Conservation (phyloP, 2,113 vertebrate genomes). For the Sapajus apella region DNA sequence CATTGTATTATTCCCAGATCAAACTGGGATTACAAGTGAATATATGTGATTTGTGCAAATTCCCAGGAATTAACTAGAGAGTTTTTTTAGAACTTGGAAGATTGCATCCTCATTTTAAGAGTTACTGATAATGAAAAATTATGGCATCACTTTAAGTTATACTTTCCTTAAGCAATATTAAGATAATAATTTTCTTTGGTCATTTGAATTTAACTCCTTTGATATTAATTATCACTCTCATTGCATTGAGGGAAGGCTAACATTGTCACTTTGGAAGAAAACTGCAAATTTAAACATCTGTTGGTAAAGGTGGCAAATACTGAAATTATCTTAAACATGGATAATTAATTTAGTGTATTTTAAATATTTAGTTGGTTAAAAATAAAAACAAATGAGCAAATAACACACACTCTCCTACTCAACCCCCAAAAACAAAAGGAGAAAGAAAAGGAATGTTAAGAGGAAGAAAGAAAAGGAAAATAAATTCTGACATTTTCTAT, state of each 20-base stretch:
- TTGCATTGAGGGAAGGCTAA: background rate
- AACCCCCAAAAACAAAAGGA: background rate
- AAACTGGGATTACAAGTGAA: background rate
- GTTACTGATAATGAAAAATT: constrained; percentile 25
- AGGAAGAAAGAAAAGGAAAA: constrained; percentile 2
- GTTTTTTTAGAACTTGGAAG: background rate
- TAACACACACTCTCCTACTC: background rate
- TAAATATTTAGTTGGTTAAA: constrained; percentile 2
- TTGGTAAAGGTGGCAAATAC: constrained; percentile 28
- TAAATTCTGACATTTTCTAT: background rate
- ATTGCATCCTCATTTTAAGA: background rate
- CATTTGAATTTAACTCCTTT: constrained; percentile 3
- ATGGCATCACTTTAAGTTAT: background rate
- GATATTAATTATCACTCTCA: background rate
- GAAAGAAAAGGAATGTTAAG: background rate
- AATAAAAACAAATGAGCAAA: background rate
- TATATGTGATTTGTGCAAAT: background rate
- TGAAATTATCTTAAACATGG: constrained; percentile 31
- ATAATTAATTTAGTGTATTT: constrained; percentile 26
- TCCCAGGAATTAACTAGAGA: background rate
- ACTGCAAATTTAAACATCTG: background rate
- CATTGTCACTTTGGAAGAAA: background rate
- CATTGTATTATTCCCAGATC: background rate
- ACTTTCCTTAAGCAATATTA: background rate
- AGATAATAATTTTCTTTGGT: background rate